Evolutionary conservation across 2,113 vertebrate genomes (phyloP).

Genomic region (Puma concolor): DNA sequence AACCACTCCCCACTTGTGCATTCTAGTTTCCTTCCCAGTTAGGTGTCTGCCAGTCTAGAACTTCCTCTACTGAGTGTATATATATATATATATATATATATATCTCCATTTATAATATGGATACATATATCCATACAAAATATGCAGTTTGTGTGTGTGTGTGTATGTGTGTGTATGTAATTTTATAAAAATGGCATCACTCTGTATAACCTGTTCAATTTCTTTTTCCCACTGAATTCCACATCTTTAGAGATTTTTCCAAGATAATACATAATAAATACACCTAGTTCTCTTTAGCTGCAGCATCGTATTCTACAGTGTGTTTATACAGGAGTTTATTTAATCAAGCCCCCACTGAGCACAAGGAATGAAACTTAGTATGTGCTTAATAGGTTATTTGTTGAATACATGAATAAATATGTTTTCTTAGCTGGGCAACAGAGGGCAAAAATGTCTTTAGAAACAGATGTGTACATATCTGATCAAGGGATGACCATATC

Average conservation of each 20-base stretch:
- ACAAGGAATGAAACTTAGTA: constrained; percentile 6
- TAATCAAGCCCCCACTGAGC: not conserved
- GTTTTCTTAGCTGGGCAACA: not conserved
- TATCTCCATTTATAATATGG: too few species aligned
- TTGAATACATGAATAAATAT: constrained; percentile 20
- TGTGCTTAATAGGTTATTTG: constrained; percentile 5
- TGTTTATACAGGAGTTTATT: not conserved
- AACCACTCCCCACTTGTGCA: not conserved
- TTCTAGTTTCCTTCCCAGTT: not conserved
- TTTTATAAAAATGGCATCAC: not conserved
- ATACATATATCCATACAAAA: not conserved
- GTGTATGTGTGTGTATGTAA: not conserved
- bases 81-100: not conserved
- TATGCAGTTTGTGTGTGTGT: not conserved
- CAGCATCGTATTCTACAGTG: not conserved
- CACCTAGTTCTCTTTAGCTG: not conserved
- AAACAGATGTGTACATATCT: not conserved
- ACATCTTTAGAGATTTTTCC: not conserved
- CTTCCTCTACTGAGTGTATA: not conserved
- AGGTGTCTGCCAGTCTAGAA: not conserved
- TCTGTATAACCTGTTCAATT: not conserved
- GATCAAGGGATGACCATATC: not conserved
- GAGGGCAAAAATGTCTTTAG: not conserved
- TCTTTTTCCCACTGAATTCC: not conserved
- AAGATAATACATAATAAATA: not conserved